A percentile compares a stretch with the other conserved stretches of the same genome.
Conservation (phyloP, 2,797 vertebrate genomes). For the Margarornis squamiger region DNA sequence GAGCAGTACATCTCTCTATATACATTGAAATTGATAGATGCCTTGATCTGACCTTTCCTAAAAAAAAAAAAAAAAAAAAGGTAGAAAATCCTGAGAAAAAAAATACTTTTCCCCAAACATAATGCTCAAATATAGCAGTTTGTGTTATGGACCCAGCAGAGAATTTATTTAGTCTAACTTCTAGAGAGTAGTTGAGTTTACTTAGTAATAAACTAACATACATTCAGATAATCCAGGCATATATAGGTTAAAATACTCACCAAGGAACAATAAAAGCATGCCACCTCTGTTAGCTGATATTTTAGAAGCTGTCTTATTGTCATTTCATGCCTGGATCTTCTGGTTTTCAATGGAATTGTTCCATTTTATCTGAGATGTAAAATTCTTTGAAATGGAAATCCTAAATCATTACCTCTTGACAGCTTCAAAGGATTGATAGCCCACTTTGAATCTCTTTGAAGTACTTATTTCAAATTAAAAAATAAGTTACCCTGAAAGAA, state of each 20-base stretch:
- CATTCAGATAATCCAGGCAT: not conserved
- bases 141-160: not conserved
- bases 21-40: not conserved
- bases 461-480: slow-evolving; percentile 61
- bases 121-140: not conserved
- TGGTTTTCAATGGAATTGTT: slow-evolving; percentile 56
- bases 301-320: slow-evolving; percentile 18
- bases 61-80: not conserved
- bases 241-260: slow-evolving; percentile 16
- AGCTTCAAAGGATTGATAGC: slow-evolving; percentile 63
- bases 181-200: not conserved
- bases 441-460: slow-evolving; percentile 66
- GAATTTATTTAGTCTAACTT: not conserved
- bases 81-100: not conserved
- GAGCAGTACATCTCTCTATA: not conserved
- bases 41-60: not conserved
- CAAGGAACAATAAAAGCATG: not conserved
- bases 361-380: slow-evolving; percentile 50
- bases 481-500: slow-evolving; percentile 46
- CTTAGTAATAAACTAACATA: not conserved
- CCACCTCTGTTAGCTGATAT: not conserved
- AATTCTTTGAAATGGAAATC: slow-evolving; percentile 72
- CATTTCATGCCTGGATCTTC: slow-evolving; percentile 28
- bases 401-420: slow-evolving; percentile 63
- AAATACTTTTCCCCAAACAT: not conserved